Conservation (phyloP, 2,113 vertebrate genomes). For the Chaetodon trifascialis region DNA sequence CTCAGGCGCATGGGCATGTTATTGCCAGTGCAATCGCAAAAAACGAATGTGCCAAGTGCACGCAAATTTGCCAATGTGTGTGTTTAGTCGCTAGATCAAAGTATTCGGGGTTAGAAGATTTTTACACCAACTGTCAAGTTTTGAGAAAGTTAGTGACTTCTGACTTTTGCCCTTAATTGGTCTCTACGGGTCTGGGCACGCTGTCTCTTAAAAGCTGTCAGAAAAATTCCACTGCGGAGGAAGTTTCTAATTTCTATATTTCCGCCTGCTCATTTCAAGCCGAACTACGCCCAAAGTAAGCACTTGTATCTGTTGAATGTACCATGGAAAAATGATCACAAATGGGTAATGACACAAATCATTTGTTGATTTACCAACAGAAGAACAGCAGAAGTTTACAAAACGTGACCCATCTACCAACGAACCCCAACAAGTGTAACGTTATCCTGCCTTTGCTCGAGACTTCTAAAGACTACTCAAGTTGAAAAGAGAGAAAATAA, state of each 20-base stretch:
- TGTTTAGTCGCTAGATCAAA: conserved; percentile 9
- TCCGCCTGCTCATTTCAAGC: neutral
- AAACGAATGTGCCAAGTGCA: neutral
- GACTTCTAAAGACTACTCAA: neutral
- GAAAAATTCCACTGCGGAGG: conserved; percentile 1
- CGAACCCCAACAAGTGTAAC: neutral
- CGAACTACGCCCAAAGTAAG: neutral
- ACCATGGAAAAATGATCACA: neutral
- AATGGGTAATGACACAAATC: neutral
- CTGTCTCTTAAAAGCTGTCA: conserved; percentile 29
- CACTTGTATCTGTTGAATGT: neutral
- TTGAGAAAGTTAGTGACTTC: conserved; percentile 34
- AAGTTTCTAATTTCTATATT: conserved; percentile 10
- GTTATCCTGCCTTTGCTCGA: neutral
- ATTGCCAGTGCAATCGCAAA: neutral
- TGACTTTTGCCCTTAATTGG: conserved; percentile 59
- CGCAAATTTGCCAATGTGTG: neutral
- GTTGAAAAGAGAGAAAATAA: neutral
- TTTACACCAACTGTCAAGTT: conserved; percentile 19
- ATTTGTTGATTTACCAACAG: neutral
- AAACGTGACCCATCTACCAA: neutral
- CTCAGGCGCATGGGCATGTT: neutral
- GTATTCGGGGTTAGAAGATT: neutral
- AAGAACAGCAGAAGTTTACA: neutral
- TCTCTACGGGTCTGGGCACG: neutral